A percentile compares a stretch with the other conserved stretches of the same genome.
phyloP scores from a whole-genome alignment of 2,113 vertebrate species.

The Megaceryle torquata region DNA sequence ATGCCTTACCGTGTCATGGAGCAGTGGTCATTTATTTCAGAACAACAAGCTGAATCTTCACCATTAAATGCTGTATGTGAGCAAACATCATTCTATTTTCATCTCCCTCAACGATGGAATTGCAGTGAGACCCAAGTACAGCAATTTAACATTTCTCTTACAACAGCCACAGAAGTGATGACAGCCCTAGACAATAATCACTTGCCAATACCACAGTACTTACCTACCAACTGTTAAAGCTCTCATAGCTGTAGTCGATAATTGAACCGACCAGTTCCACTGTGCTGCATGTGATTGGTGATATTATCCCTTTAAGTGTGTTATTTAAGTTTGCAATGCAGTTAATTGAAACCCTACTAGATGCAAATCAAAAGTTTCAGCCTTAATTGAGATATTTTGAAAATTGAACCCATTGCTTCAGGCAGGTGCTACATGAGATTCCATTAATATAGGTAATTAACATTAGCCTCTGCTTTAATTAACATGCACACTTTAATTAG shows the following conservation, averaged over 20 bases:
- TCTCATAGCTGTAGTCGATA: conserved; percentile 55
- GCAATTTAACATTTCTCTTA: conserved; percentile 50
- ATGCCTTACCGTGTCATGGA: conserved; percentile 48
- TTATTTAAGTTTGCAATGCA: conserved; percentile 83
- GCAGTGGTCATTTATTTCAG: conserved; percentile 49
- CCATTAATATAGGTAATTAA: conserved; percentile 98
- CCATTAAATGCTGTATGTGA: conserved; percentile 20
- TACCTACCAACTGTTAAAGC: conserved; percentile 58
- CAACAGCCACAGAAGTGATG: conserved; percentile 29
- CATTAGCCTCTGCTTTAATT: conserved; percentile 97
- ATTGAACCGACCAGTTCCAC: conserved; percentile 66
- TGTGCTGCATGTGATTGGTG: conserved; percentile 74
- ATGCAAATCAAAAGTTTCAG: conserved; percentile 87
- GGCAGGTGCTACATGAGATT: conserved; percentile 95
- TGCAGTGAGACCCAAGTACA: conserved; percentile 8
- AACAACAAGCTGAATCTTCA: conserved; percentile 43
- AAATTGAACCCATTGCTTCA: conserved; percentile 91
- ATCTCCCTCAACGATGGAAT: conserved; percentile 39
- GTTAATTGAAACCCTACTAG: conserved; percentile 86
- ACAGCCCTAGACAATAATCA: conserved; percentile 45
- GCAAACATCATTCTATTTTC: conserved; percentile 42
- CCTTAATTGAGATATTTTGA: conserved; percentile 95
- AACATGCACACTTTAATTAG: conserved; percentile 98
- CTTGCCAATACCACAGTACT: conserved; percentile 41
- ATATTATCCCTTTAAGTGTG: conserved; percentile 81